Base-by-base conservation (phyloP, 30 jellyfish, hydroid and myxozoan species). In the Chrysaora quinquecirrha region DNA sequence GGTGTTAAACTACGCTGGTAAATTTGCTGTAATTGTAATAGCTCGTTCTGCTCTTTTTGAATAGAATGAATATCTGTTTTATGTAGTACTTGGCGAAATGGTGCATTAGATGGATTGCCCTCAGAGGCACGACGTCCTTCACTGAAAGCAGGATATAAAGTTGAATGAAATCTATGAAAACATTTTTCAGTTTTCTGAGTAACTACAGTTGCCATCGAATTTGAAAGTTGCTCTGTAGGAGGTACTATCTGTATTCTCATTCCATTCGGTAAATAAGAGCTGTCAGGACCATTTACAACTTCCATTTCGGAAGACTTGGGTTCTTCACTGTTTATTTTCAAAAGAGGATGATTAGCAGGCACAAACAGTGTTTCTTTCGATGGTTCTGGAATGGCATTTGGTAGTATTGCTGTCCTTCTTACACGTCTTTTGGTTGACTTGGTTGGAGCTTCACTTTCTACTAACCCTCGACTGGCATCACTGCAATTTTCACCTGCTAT, bases 101-200 rank as follows among this genome's bases (percentile, higher is more conserved):
- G 96, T 3, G 98, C 98, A 48, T 93, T 93, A 16, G 90, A 73
- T 1, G 96, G 83, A 49, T 87, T 87, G 50, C 98, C 98, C 48
- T 93, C 98, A 19, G 98, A 93, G 3, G 98, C 98, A 28, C 98
- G 89, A 33, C 98, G 50, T 9, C 98, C 98, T 47, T 86, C 97
- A 43, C 61, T 93, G 49, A 93, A 93, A 9, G 96, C 98, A 4
- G 90, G 90, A 38, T 76, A 76, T 1, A 76, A 28, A 9, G 47
- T 61, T n/a, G 96, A 96, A 20, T 84, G 72, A 54, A 83, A 82
- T 62, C 96, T 48, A 32, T 38, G 63, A 3, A 65, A 27, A 22
- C 62, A 43, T 0, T 32, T 30, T 4, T 84, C 95, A 34, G 48
- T 75, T 10, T 94, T 78, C 48, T 74, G 88, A 20, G 94, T 46